Evolutionary conservation across 35 echinoderm and acorn worm species (phyloP).

Genomic region (Apostichopus japonicus): DNA sequence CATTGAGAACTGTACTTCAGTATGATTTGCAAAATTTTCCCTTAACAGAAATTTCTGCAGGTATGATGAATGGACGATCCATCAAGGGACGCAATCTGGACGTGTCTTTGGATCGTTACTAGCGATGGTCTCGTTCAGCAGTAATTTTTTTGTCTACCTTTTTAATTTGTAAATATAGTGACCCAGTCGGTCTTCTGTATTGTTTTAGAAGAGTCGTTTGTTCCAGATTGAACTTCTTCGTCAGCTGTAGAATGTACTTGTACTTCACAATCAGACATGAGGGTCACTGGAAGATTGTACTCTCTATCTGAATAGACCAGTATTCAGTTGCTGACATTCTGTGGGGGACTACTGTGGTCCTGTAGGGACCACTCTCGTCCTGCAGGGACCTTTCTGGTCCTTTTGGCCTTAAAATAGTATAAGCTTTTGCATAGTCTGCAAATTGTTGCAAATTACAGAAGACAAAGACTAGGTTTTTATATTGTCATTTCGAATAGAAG

Average conservation of each 20-base stretch:
- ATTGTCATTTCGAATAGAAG: too few relatives aligned
- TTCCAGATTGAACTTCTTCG: slow-evolving; percentile 6
- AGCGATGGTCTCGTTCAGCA: neutral
- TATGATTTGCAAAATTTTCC: slow-evolving; percentile 6
- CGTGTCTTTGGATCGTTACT: slow-evolving; percentile 83
- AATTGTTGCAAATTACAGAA: too few relatives aligned
- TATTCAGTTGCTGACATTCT: too few relatives aligned
- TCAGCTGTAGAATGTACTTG: slow-evolving; percentile 6
- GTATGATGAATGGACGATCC: slow-evolving; percentile 66
- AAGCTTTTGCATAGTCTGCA: too few relatives aligned
- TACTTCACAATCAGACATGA: slow-evolving; percentile 14
- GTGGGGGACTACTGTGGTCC: too few relatives aligned
- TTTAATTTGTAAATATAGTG: neutral
- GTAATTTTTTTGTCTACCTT: slow-evolving; percentile 24
- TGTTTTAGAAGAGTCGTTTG: neutral
- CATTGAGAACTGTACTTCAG: too few relatives aligned
- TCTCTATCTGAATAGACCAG: too few relatives aligned
- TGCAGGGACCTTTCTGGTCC: too few relatives aligned
- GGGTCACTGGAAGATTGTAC: neutral
- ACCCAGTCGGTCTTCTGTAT: neutral
- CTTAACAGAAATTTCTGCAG: slow-evolving; percentile 50
- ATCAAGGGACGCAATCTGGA: slow-evolving; percentile 78
- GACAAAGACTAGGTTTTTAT: too few relatives aligned
- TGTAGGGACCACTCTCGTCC: too few relatives aligned
- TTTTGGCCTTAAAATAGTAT: too few relatives aligned